These are phyloP conservation scores for Cyphotilapia sp. DNA, from an alignment of 2,113 vertebrate species.

Conservation along the genomic window DNA sequence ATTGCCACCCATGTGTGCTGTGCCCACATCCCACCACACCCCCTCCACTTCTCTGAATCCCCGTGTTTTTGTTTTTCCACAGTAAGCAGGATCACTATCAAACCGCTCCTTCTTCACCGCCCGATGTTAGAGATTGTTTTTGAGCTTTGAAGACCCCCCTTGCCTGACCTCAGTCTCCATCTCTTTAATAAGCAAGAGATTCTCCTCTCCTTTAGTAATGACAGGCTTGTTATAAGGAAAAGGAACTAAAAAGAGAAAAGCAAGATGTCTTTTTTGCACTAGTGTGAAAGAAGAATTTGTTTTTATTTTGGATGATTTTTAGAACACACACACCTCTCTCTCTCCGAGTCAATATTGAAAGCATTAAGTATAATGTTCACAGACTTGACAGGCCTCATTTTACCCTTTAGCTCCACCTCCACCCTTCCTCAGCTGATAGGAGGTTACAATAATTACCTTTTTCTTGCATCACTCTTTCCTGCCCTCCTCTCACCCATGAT, in stretches of 20 bases:
- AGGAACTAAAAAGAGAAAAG: constrained; percentile 53
- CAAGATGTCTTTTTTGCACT: constrained; percentile 99
- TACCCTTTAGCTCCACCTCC: background rate
- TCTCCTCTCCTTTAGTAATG: constrained; percentile 78
- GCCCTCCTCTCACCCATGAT: background rate
- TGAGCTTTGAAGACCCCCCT: constrained; percentile 6
- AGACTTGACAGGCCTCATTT: constrained; percentile 12
- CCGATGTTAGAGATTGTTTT: constrained; percentile 33
- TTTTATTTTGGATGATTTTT: constrained; percentile 80
- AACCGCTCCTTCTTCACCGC: background rate
- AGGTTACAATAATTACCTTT: constrained; percentile 36
- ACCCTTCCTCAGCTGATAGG: background rate
- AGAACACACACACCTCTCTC: constrained; percentile 41
- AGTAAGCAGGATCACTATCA: constrained; percentile 37
- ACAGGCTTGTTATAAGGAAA: constrained; percentile 75
- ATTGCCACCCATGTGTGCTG: background rate
- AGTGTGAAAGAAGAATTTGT: constrained; percentile 97
- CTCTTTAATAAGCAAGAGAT: background rate
- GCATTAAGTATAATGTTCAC: constrained; percentile 81
- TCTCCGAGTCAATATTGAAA: constrained; percentile 65
- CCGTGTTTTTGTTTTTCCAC: background rate
- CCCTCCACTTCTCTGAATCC: background rate
- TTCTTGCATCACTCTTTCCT: constrained; percentile 25
- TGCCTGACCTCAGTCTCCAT: background rate
- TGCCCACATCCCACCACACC: background rate